Evolutionary conservation across 2,113 vertebrate genomes (phyloP).

Genomic region (Pseudorectes ferrugineus): DNA sequence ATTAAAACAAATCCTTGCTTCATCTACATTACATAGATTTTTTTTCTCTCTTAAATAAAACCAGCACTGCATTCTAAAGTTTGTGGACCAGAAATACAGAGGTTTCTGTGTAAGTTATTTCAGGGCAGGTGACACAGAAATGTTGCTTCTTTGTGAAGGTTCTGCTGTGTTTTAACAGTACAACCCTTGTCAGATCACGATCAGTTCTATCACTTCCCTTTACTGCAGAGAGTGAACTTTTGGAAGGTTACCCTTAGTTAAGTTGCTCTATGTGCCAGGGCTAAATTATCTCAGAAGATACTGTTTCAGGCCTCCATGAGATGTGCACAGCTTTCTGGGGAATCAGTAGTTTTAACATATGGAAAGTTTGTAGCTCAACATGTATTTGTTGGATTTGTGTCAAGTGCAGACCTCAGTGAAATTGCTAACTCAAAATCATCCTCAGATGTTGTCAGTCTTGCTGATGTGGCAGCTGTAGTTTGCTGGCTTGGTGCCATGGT

Average conservation of each 20-base stretch:
- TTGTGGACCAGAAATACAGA: not conserved
- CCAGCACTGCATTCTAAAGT: not conserved
- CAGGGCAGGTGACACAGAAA: not conserved
- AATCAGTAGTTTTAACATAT: not conserved
- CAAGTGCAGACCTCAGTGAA: constrained; percentile 27
- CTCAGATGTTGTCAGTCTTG: constrained; percentile 5
- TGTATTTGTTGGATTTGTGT: not conserved
- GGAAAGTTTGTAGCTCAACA: not conserved
- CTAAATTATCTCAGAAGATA: not conserved
- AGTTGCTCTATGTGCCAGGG: not conserved
- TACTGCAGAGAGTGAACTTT: not conserved
- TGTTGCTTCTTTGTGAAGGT: not conserved
- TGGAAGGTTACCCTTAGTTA: not conserved
- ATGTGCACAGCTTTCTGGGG: not conserved
- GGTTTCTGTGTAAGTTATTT: not conserved
- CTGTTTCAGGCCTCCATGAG: not conserved
- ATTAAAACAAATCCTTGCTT: not conserved
- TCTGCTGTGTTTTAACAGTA: not conserved
- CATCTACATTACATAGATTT: not conserved
- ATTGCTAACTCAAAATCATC: not conserved
- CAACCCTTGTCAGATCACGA: not conserved
- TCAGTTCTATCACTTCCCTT: not conserved
- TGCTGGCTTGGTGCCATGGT: not conserved
- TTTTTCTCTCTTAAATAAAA: not conserved
- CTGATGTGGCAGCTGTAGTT: not conserved